A percentile compares a stretch with the other conserved stretches of the same genome.
phyloP scores from a whole-genome alignment of 1,140 invertebrate species.

The Pseudobourletiella spinata region DNA sequence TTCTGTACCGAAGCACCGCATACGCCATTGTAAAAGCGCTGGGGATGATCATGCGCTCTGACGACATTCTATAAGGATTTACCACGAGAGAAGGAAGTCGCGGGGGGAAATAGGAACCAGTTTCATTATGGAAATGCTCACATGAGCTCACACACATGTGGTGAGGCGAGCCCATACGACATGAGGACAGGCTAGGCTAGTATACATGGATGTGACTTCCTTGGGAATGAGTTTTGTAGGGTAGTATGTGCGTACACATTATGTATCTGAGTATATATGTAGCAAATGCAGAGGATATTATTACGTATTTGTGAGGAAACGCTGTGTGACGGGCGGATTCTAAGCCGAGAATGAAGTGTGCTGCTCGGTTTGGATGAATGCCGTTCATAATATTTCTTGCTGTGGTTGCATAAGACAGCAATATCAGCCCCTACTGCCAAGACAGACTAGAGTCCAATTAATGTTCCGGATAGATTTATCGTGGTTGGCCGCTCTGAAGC shows the following conservation, averaged over 20 bases:
- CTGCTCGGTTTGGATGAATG: constrained; percentile 1
- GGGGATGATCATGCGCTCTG: too few relatives aligned
- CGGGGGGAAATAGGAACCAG: too few relatives aligned
- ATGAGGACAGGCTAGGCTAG: too few relatives aligned
- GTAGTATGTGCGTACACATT: neutral
- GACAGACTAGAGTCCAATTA: constrained; percentile 28
- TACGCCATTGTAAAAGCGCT: too few relatives aligned
- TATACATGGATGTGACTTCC: neutral
- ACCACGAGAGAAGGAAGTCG: too few relatives aligned
- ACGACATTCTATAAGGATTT: too few relatives aligned
- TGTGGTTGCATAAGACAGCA: constrained; percentile 22
- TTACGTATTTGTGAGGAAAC: neutral
- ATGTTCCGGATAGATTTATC: constrained; percentile 31
- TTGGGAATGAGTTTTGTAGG: too few relatives aligned
- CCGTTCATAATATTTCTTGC: constrained; percentile 17
- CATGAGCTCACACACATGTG: too few relatives aligned
- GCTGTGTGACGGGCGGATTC: neutral
- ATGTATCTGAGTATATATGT: neutral
- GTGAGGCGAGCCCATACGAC: too few relatives aligned
- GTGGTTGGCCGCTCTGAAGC: too few relatives aligned
- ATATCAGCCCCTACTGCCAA: constrained; percentile 10
- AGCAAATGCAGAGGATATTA: neutral
- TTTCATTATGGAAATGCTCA: too few relatives aligned
- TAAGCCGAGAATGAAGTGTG: neutral
- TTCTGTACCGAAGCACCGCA: too few relatives aligned